Evolutionary conservation across 2,797 vertebrate species (phyloP).

Genomic region (Crypturellus tataupa): DNA sequence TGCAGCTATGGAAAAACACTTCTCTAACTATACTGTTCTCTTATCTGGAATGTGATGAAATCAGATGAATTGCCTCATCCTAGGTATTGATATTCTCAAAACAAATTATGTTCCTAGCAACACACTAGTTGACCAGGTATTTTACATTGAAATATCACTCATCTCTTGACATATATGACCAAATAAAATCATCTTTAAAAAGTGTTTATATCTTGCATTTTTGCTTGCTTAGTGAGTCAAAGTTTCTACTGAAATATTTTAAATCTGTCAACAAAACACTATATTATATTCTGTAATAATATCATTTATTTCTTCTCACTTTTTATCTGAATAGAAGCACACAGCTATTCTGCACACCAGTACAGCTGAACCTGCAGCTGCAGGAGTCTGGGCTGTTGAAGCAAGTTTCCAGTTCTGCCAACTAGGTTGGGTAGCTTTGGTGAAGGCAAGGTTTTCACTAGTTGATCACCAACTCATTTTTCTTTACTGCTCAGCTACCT

Average conservation of each 20-base stretch:
- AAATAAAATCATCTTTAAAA: conserved; percentile 51
- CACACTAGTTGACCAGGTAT: background rate
- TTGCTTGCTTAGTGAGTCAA: conserved; percentile 50
- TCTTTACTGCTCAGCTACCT: background rate
- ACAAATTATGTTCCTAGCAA: conserved; percentile 12
- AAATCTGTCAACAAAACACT: conserved; percentile 8
- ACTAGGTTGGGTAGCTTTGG: background rate
- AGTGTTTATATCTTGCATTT: background rate
- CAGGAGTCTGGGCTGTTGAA: background rate
- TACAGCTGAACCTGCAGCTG: background rate
- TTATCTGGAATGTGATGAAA: background rate
- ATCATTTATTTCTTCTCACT: background rate
- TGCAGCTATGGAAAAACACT: background rate
- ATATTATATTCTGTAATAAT: conserved; percentile 32
- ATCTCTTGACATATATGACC: conserved; percentile 9
- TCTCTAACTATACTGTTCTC: background rate
- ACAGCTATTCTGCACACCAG: background rate
- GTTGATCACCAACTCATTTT: background rate
- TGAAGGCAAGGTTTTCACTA: background rate
- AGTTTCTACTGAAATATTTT: conserved; percentile 35
- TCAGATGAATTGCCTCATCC: background rate
- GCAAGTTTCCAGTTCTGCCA: background rate
- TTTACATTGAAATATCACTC: background rate
- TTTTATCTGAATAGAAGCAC: conserved; percentile 46
- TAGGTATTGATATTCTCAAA: background rate